Evolutionary conservation across 37 sponge, comb jelly and placozoan species (phyloP), one percentile per base, ranked within the genome.

Genomic region (Spongilla lacustris): DNA sequence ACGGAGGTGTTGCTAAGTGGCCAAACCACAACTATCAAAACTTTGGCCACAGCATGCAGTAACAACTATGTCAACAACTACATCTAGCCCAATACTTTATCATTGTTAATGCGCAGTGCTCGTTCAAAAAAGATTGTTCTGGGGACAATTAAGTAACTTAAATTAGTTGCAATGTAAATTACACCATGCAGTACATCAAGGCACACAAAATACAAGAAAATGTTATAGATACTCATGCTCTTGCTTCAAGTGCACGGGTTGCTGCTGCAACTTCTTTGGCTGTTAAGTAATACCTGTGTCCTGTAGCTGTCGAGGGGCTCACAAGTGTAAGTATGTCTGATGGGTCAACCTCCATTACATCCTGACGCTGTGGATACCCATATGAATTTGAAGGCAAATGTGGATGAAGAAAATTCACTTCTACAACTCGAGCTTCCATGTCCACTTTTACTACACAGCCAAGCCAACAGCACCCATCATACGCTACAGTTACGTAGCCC

Each of bases 301-400:
- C 46, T 46, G 46, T 46, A 46, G 46, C 46, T 46, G 46, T 46
- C 46, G 8, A 46, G 58, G 58, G 58, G 58, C 58, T 58, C 58
- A 58, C 58, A 14, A 58, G 19, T 58, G 58, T 58, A 58, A 58
- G 58, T 58, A 17, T 58, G 58, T 58, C 58, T 58, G 21, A 58
- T 17, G 19, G 58, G 58, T 58, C 58, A 6, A 58, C 58, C 58
- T 58, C 12, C 58, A 58, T 6, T 58, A 82, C 25, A 69, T 82
- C 69, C 25, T 29, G 83, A 34, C 27, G 26, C 34, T 32, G n/a
- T 49, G 87, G 87, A 37, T 80, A 87, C 22, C 36, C 46, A 69
- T 70, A 87, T 25, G 76, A 87, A 48, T 48, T 66, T n/a, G 79
- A 14, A 75, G 87, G 87, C 9, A 75, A 76, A 22, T 58, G 75